Base-by-base conservation (phyloP, 2,888 invertebrate genomes). In the Pyrrhosoma nymphula region DNA sequence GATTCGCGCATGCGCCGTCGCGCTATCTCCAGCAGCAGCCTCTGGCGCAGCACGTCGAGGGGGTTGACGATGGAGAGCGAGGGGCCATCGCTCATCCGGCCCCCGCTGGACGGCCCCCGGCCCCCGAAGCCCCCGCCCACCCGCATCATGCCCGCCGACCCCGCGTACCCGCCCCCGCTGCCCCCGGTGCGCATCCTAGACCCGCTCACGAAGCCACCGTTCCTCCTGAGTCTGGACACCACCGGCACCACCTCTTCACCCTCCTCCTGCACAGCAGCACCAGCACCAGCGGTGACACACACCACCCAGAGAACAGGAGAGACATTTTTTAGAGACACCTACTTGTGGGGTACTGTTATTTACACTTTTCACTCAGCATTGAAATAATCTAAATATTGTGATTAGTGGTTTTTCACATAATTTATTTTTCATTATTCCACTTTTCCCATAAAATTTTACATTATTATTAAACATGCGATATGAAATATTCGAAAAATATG, bases 61-160 rank as follows among this genome's bases (percentile, higher is more conserved):
- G 99, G 98, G 97, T 98, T 98, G 96, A 98, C 98, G 97, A 99
- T 98, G 96, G 99, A 99, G 96, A 99, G 97, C 26, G 98, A 98
- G 12, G 97, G 97, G 3, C 97, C 96, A 26, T 95, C 95, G 56
- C 95, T 90, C 20, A 69, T 95, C 93, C 95, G 95, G 89, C 75
- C 96, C 95, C 75, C 96, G 95, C 47, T 91, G 18, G 47, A 95
- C 0, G 12, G 60, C 30, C 69, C 95, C 95, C 82, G 93, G 30
- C 69, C 95, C 47, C 69, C 95, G 47, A 16, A 39, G 35, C 26
- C 0, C 16, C 35, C 20, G 63, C 93, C 14, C 95, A 95, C 63
- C 95, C 95, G 82, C 95, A 90, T 95, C 95, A 90, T 95, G 95
- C 95, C 89, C 95, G 95, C 8, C 95, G 95, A 39, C n/a, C 95